Evolutionary conservation across 2,797 vertebrate species (phyloP), one percentile per base, ranked within the genome.

Genomic region (Dendrocincla tyrannina): DNA sequence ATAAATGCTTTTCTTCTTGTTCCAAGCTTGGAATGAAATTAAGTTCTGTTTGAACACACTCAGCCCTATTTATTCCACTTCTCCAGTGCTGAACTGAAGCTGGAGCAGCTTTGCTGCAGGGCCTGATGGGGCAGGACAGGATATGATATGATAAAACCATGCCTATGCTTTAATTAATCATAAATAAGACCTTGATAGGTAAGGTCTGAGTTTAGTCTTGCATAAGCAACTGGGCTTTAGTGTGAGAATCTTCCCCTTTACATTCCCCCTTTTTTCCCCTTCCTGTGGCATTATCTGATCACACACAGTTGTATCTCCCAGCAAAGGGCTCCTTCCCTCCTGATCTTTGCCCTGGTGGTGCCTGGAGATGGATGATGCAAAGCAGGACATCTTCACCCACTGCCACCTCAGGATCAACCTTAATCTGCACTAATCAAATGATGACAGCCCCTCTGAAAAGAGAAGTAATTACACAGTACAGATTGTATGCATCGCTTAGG

Each of bases 1-100:
- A 93, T 85, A 72, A 91, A 77, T 85, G 62, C 53, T 97, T 93
- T 93, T 84, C 93, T 94, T 97, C 76, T 94, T 81, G 83, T 94
- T 92, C 85, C 93, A 77, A 95, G 56, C 73, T 92, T 74, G 78
- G 39, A 85, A 52, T 44, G 67, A 85, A 86, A 94, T 93, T 75
- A 75, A 84, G 52, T 85, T 89, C 91, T 59, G 56, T 88, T 89
- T 73, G 23, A 81, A n/a, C n/a, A 60, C 68, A 90, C 75, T 60
- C 39, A 69, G 63, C 33, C 35, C 78, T 84, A 68, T 55, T 66
- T 27, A 16, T 49, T 94, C 84, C 58, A 27, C 63, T 95, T 79
- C 30, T 82, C 62, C 62, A 10, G 8, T 13, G 32, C 64, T 10
- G 67, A n/a, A 33, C 24, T 47, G 30, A 41, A 68, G 78, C 32